Conservation (phyloP, 2,888 invertebrate species). For the Tetramorium bicarinatum region DNA sequence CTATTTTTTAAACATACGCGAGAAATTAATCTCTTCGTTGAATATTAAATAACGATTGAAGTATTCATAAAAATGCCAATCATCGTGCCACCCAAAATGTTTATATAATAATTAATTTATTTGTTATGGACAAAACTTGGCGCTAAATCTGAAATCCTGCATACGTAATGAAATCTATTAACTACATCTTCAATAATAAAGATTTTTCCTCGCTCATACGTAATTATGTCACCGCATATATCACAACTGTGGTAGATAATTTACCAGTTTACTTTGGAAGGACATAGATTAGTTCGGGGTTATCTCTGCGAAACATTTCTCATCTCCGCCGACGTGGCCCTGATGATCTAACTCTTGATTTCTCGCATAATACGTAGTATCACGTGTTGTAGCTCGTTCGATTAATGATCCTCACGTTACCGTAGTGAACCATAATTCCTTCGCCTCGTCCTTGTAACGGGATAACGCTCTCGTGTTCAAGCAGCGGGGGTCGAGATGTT, state of each 20-base stretch:
- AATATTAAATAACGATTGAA: constrained; percentile 2
- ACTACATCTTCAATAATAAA: not conserved
- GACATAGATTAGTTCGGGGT: constrained; percentile 43
- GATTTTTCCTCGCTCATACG: not conserved
- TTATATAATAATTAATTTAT: constrained; percentile 20
- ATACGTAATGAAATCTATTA: constrained; percentile 1
- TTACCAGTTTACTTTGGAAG: constrained; percentile 1
- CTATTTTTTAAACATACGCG: not conserved
- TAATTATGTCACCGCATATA: not conserved
- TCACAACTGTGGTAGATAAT: constrained; percentile 22
- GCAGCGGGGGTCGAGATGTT: constrained; percentile 1
- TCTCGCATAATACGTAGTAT: constrained; percentile 48
- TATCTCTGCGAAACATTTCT: constrained; percentile 52
- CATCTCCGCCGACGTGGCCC: constrained; percentile 58
- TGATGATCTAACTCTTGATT: constrained; percentile 62
- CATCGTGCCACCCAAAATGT: not conserved
- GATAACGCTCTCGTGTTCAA: constrained; percentile 39
- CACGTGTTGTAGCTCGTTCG: constrained; percentile 60
- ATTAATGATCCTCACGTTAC: constrained; percentile 69
- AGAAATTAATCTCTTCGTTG: not conserved
- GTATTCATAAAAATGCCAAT: not conserved
- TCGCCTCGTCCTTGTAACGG: constrained; percentile 28
- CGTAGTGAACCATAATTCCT: constrained; percentile 65
- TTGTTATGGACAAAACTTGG: not conserved
- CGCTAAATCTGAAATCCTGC: not conserved